Percentiles rank a stretch among this genome's conserved stretches.
These are phyloP conservation scores for Labia minor DNA, from an alignment of 2,888 invertebrate genomes.

Conservation along the genomic window DNA sequence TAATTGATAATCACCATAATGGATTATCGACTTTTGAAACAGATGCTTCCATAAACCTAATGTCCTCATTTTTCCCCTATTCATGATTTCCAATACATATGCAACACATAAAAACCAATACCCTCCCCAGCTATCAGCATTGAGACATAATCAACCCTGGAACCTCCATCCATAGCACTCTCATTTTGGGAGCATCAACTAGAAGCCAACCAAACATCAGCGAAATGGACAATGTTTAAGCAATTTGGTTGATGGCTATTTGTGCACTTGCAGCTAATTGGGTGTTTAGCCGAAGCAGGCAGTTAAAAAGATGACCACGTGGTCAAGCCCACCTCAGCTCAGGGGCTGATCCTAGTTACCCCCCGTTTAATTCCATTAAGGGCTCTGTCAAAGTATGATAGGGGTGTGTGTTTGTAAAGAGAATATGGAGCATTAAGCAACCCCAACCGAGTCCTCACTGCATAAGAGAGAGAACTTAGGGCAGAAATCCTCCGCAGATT, in stretches of 20 bases:
- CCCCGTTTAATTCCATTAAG: conserved; percentile 13
- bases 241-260: not conserved
- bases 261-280: conserved; percentile 6
- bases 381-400: not conserved
- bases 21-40: not conserved
- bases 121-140: not conserved
- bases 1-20: not conserved
- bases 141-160: not conserved
- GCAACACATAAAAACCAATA: not conserved
- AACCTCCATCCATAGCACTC: not conserved
- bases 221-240: not conserved
- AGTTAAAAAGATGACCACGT: conserved; percentile 4
- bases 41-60: not conserved
- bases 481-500: not conserved
- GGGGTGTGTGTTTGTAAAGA: not conserved
- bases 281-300: not conserved
- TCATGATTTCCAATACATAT: not conserved
- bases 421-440: not conserved
- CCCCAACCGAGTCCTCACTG: not conserved
- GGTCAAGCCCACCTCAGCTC: not conserved
- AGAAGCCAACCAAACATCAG: no score
- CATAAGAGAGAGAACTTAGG: not conserved
- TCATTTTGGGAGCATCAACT: not conserved
- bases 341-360: not conserved
- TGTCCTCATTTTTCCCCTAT: conserved; percentile 1